These are phyloP conservation scores for Odontesthes bonariensis DNA, from an alignment of 2,113 vertebrate species.

Conservation along the genomic window DNA sequence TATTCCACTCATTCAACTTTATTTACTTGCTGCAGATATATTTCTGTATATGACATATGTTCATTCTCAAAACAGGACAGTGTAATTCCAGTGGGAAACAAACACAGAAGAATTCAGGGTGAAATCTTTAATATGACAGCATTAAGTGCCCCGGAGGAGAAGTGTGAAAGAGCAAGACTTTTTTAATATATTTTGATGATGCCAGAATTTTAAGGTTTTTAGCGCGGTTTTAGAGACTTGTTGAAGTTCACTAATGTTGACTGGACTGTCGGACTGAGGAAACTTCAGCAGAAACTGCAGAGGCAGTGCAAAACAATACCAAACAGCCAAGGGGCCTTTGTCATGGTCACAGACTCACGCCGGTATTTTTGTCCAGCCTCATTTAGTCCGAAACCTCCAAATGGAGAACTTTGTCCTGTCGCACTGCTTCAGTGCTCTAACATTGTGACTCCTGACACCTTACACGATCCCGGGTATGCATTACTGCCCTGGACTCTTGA, in stretches of 20 bases:
- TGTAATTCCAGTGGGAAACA: not conserved
- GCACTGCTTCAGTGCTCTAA: conserved; percentile 27
- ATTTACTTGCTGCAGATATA: conserved; percentile 8
- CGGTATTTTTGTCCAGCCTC: conserved; percentile 31
- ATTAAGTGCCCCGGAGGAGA: not conserved
- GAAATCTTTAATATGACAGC: not conserved
- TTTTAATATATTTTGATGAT: conserved; percentile 9
- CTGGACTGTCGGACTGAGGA: conserved; percentile 26
- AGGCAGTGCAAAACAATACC: conserved; percentile 37
- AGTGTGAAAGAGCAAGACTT: not conserved
- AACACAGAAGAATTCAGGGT: not conserved
- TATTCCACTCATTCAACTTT: conserved; percentile 17
- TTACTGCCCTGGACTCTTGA: conserved; percentile 66
- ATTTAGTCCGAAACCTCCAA: conserved; percentile 31
- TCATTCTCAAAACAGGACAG: not conserved
- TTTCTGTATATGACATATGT: not conserved
- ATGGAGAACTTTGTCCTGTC: conserved; percentile 2
- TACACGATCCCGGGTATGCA: conserved; percentile 53
- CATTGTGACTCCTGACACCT: conserved; percentile 51
- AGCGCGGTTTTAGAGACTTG: conserved; percentile 12
- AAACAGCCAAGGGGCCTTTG: conserved; percentile 18
- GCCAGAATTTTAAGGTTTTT: conserved; percentile 7
- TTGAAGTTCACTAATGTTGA: conserved; percentile 47
- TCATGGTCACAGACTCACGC: conserved; percentile 51
- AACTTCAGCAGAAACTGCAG: conserved; percentile 41